Evolutionary conservation across 2,888 invertebrate species (phyloP), one percentile per base, ranked within the genome.

Genomic region (Sarcophaga carnaria): DNA sequence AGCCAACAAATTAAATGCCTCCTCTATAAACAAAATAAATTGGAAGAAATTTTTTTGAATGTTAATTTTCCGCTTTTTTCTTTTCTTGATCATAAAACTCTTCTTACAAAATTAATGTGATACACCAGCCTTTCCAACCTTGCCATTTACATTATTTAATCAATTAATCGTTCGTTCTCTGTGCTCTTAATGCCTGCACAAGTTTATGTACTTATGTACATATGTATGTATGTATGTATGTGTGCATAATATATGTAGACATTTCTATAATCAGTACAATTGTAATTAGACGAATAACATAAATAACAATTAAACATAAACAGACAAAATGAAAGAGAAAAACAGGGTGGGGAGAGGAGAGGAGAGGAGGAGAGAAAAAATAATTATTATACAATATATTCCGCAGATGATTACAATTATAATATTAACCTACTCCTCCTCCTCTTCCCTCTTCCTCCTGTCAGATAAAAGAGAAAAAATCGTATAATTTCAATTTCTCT

Each of bases 231-330:
- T 22, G 47, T 64, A 49, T 14, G 14, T 49, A 49, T 14, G 14
- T 49, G 14, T 25, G 3, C 14, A 6, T 70, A 3, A 37, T 10
- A 17, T 27, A 2, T 66, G 25, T 78, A 47, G 49, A 20, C 4
- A 22, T n/a, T 64, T 12, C 3, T 45, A 63, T 64, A 37, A 17
- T 54, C 54, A 54, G 14, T 4, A 54, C 54, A 14, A 77, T 66
- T 82, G 47, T 78, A 83, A 78, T 83, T 83, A 72, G 60, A 67
- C 72, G 45, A 71, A 71, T 77, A 66, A 82, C 82, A 82, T 82
- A 64, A 60, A 77, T 71, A 82, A 62, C 70, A 80, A 85, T 85
- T 85, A 85, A 37, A 80, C 69, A 76, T 14, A 59, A 11, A 45
- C 45, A 11, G 67, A 27, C 20, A 70, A 20, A 47, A 5, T 45